phyloP scores from a whole-genome alignment of 2,113 vertebrate genomes.

The Pteronura brasiliensis region DNA sequence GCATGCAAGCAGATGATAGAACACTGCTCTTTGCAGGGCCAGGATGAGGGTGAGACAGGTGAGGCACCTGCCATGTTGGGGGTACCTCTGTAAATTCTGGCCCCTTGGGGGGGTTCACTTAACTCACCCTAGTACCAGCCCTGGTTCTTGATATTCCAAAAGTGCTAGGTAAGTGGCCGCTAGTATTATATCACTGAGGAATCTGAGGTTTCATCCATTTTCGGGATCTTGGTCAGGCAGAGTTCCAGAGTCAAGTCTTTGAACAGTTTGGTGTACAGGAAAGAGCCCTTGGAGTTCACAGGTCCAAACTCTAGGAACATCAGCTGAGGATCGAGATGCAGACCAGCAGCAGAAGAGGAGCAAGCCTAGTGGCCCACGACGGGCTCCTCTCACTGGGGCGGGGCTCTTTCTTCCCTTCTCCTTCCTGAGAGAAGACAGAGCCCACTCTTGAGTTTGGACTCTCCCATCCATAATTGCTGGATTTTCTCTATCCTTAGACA shows the following conservation, averaged over 20 bases:
- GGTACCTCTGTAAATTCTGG: neutral
- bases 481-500: neutral
- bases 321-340: neutral
- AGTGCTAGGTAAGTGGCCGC: neutral
- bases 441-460: neutral
- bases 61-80: fast-evolving
- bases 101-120: neutral
- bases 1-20: neutral
- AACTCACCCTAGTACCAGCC: neutral
- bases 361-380: neutral
- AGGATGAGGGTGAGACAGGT: neutral
- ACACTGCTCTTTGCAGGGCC: neutral
- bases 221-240: neutral
- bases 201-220: neutral
- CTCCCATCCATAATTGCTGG: neutral
- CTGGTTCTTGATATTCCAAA: neutral
- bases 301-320: neutral
- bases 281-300: neutral
- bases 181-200: neutral
- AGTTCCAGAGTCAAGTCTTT: neutral
- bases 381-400: neutral
- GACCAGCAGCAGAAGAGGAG: neutral
- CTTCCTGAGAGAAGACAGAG: neutral
- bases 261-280: neutral
- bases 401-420: neutral